Evolutionary conservation across 1,140 invertebrate genomes (phyloP).

Genomic region (Pogonomyrmex barbatus): DNA sequence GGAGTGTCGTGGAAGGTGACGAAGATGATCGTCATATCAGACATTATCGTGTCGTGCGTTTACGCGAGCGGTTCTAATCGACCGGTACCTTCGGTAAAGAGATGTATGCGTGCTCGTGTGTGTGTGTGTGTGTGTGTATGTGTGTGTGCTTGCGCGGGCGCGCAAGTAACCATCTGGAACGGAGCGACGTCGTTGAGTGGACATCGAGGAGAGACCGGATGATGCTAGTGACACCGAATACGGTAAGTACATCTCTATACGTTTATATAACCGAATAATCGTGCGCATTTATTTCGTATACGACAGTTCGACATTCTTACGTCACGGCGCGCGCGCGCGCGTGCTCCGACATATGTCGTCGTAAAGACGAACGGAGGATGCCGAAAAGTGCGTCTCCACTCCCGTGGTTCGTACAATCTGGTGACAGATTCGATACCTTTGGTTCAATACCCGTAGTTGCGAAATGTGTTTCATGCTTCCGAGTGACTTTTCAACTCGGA

Average conservation of each 20-base stretch:
- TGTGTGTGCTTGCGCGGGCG: too few relatives aligned
- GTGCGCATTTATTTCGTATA: conserved; percentile 24
- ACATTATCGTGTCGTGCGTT: too few relatives aligned
- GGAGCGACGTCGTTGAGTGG: background rate
- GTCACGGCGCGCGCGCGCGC: background rate
- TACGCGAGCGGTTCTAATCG: too few relatives aligned
- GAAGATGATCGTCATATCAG: too few relatives aligned
- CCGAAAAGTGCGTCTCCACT: background rate
- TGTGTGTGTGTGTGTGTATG: too few relatives aligned
- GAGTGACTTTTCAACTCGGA: conserved; percentile 20
- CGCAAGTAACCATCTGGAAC: background rate
- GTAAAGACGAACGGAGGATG: background rate
- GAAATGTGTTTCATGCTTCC: conserved; percentile 24
- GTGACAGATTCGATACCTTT: background rate
- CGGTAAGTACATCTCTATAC: conserved; percentile 26
- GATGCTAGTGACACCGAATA: too few relatives aligned
- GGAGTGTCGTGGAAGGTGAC: too few relatives aligned
- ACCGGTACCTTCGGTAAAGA: too few relatives aligned
- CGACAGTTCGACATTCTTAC: background rate
- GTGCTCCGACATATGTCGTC: background rate
- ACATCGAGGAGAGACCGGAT: background rate
- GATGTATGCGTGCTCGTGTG: too few relatives aligned
- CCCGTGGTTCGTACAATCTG: background rate
- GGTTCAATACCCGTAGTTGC: background rate
- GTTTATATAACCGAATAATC: background rate